phyloP scores from a whole-genome alignment of 2,113 vertebrate genomes.

The Hymenochirus boettgeri region DNA sequence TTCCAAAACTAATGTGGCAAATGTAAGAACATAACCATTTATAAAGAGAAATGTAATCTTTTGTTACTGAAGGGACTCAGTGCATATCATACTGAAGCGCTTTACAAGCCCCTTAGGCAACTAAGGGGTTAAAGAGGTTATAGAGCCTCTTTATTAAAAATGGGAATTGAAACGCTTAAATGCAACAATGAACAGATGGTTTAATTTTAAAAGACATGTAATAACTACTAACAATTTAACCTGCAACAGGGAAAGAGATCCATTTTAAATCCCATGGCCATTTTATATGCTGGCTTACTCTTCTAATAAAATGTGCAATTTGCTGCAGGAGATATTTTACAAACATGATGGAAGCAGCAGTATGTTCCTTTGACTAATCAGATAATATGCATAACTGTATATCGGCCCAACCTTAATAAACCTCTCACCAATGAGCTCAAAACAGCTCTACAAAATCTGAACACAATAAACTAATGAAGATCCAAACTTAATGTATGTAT shows the following conservation, averaged over 20 bases:
- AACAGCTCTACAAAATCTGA: too few relatives aligned
- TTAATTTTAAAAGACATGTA: constrained; percentile 27
- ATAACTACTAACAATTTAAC: constrained; percentile 39
- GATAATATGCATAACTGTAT: constrained; percentile 25
- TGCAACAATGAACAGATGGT: constrained; percentile 32
- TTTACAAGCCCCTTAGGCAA: constrained; percentile 20
- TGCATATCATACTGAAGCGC: not conserved
- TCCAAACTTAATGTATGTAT: too few relatives aligned
- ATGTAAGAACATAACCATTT: not conserved
- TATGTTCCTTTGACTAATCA: constrained; percentile 26
- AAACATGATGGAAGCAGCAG: constrained; percentile 2
- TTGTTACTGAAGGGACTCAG: not conserved
- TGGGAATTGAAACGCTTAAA: constrained; percentile 27
- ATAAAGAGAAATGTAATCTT: constrained; percentile 7
- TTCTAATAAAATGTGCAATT: not conserved
- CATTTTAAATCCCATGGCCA: constrained; percentile 27
- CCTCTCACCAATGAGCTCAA: not conserved
- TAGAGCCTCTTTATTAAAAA: constrained; percentile 30
- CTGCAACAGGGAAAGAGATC: constrained; percentile 9
- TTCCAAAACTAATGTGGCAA: not conserved
- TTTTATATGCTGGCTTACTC: constrained; percentile 22
- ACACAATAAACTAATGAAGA: too few relatives aligned
- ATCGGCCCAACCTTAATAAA: constrained; percentile 3
- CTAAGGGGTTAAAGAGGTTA: constrained; percentile 23
- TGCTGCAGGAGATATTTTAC: constrained; percentile 12